Base-by-base conservation (phyloP, 2,797 vertebrate species). In the Hypotaenidia philippensis region DNA sequence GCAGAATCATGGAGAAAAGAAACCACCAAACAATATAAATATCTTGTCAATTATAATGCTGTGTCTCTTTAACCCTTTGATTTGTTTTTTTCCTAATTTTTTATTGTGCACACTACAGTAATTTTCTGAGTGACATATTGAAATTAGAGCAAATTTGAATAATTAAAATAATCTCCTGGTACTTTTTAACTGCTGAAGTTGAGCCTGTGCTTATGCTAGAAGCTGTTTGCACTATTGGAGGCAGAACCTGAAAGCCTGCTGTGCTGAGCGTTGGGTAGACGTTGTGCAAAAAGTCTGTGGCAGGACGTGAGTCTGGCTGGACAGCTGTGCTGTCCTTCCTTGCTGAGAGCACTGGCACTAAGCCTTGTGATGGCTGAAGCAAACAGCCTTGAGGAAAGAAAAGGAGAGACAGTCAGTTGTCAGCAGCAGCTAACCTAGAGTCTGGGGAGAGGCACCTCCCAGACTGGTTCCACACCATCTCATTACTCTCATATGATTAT, bases 31-130 rank as follows among this genome's bases (percentile, higher is more conserved):
- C 83, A 60, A 50, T 82, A 40, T 38, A 83, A 84, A 34, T 79
- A 64, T 75, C 59, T 85, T 13, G 29, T 82, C 65, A 89, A n/a
- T 70, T 90, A 41, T 70, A 69, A n/a, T 18, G 36, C 41, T 83
- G 21, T 75, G 29, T 87, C 74, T 89, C 78, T 83, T 96, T 95
- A 95, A 92, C 85, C 45, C 69, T 93, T 90, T 63, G n/a, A 75
- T 94, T 88, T 66, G 56, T 40, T 83, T 87, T 87, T 70, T 70
- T 34, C n/a, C 41, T 41, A 3, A 1, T 13, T 64, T 52, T 94
- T 74, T 65, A 27, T 47, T 78, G 45, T 34, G 18, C 12, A 38
- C 17, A 26, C 31, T 55, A 12, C 63, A 26, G 32, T 52, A 4
- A 60, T 64, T 88, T 84, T 71, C 72, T 40, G 44, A 88, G 70